Evolutionary conservation across 2,113 vertebrate species (phyloP).

Genomic region (Lonchura striata): DNA sequence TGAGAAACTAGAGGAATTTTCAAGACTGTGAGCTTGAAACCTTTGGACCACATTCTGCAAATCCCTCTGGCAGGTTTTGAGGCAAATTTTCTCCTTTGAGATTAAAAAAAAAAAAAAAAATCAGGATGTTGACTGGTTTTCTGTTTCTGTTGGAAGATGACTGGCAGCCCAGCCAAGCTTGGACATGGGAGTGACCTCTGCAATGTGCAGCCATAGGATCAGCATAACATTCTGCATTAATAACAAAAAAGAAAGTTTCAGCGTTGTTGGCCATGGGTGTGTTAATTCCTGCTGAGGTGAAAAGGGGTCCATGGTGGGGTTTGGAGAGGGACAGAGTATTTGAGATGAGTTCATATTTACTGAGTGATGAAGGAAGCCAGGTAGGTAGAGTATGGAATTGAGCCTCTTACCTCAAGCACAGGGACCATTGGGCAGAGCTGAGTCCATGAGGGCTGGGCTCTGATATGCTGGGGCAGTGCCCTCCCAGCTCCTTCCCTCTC

Average conservation of each 20-base stretch:
- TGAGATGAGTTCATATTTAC: background rate
- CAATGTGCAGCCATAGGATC: background rate
- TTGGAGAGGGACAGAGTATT: no score
- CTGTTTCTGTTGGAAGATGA: background rate
- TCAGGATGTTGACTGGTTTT: background rate
- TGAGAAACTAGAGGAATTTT: background rate
- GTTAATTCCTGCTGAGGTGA: background rate
- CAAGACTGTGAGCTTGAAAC: background rate
- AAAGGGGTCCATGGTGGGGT: background rate
- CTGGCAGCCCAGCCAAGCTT: background rate
- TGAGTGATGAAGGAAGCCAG: rapidly evolving
- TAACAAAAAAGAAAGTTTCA: background rate
- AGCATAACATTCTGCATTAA: conserved; percentile 14
- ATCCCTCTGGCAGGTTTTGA: background rate
- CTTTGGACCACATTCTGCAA: background rate
- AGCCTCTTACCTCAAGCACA: background rate
- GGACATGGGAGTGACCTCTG: background rate
- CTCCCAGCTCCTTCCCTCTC: background rate
- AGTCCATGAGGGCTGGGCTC: background rate
- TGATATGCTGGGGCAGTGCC: background rate
- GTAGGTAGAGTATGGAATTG: rapidly evolving
- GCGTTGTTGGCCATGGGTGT: background rate
- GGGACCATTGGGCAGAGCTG: background rate
- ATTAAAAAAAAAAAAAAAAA: background rate
- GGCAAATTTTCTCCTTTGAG: background rate